Evolutionary conservation across 2,797 vertebrate genomes (phyloP), one percentile per base, ranked within the genome.

Genomic region (Helicolenus hilgendorfi): DNA sequence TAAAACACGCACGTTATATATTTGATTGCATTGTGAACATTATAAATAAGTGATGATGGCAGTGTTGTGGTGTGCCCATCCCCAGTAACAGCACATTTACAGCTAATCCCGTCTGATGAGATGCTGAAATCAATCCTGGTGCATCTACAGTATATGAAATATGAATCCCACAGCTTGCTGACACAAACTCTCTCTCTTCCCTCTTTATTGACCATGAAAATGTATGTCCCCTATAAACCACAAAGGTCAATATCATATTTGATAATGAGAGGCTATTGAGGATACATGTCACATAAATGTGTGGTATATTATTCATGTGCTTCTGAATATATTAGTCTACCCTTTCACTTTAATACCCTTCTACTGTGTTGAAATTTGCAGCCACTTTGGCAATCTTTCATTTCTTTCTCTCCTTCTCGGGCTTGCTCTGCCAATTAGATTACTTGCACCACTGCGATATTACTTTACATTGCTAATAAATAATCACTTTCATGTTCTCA

Each of bases 161-260:
- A 76, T 83, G 80, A 87, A 73, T 56, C 74, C 31, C 20, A 31
- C 63, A 56, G 22, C 2, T 71, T 80, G 64, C 69, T 78, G 31
- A 75, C 60, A 27, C n/a, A n/a, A 38, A 29, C 60, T 41, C 82
- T 2, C 49, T 35, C 18, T 72, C 72, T 8, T 35, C 20, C 7
- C 14, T 64, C 18, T 83, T 87, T 85, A 92, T 92, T 85, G 79
- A 87, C 45, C n/a, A 26, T 31, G 53, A 72, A 79, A 72, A 91
- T 91, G 60, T 88, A 85, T 58, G 18, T 56, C 53, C 22, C 29
- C 53, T 18, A 72, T 80, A 81, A 91, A 88, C 65, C 80, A 64
- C 31, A 69, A 84, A 84, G 81, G 79, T 84, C 83, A 87, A 77
- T 83, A 77, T 77, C 76, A 68, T 75, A 81, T 86, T 86, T 77